phyloP scores from a whole-genome alignment of 2,888 invertebrate genomes.

The Eudasyphora cyanicolor region DNA sequence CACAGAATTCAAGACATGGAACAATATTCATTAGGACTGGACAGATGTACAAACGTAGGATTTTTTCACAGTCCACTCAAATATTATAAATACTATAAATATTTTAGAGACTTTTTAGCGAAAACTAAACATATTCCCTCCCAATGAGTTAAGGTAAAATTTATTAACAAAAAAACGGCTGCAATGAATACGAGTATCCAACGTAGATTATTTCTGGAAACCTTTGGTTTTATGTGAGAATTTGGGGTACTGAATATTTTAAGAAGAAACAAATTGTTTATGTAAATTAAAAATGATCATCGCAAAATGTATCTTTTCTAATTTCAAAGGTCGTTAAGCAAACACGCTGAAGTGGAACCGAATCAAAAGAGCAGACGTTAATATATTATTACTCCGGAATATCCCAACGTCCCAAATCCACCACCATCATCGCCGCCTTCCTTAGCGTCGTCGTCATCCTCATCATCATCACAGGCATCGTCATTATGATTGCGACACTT shows the following conservation, averaged over 20 bases:
- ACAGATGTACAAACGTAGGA: no score
- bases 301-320: conserved; percentile 69
- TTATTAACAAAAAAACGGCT: no score
- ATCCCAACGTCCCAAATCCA: conserved; percentile 7
- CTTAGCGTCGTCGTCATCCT: neutral
- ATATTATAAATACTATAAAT: no score
- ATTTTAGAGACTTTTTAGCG: no score
- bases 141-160: no score
- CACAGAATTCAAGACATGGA: no score
- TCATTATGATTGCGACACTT: neutral
- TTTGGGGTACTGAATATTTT: neutral
- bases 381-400: conserved; percentile 33
- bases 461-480: no score
- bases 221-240: neutral
- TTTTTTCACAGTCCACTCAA: no score
- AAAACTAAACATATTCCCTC: no score
- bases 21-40: no score
- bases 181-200: no score
- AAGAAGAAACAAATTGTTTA: conserved; percentile 7
- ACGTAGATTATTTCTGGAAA: no score
- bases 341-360: conserved; percentile 78
- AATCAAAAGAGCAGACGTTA: conserved; percentile 67
- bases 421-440: conserved; percentile 26
- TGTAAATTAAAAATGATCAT: conserved; percentile 17
- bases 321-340: conserved; percentile 79